A percentile compares a stretch with the other conserved stretches of the same genome.
Conservation (phyloP, 2,888 invertebrate species). For the Acronicta leporina region DNA sequence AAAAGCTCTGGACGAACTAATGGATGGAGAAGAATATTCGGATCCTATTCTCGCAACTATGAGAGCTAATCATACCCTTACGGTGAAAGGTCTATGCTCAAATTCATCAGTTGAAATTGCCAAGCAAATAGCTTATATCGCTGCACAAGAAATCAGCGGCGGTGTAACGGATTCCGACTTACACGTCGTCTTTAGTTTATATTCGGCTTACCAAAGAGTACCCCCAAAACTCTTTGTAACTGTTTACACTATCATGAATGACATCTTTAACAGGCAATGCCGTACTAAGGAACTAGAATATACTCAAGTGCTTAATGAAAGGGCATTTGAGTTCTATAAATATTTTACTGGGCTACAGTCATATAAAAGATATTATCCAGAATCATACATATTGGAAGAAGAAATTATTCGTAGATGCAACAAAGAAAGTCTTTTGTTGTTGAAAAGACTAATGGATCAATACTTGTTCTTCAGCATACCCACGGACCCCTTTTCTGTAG, state of each 20-base stretch:
- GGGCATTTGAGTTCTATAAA: conserved; percentile 56
- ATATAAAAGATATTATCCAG: conserved; percentile 72
- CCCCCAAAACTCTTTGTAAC: conserved; percentile 58
- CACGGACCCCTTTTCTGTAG: conserved; percentile 73
- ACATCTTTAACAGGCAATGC: conserved; percentile 46
- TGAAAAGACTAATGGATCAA: conserved; percentile 72
- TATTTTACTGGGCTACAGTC: conserved; percentile 48
- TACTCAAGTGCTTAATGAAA: conserved; percentile 61
- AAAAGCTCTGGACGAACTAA: conserved; percentile 66
- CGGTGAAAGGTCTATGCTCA: conserved; percentile 82
- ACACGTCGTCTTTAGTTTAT: conserved; percentile 63
- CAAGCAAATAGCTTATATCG: conserved; percentile 87
- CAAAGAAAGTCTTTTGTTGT: conserved; percentile 81
- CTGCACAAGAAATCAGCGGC: conserved; percentile 64
- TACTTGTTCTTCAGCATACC: conserved; percentile 52
- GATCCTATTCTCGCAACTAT: conserved; percentile 16
- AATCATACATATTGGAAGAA: conserved; percentile 60
- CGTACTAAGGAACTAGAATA: conserved; percentile 40
- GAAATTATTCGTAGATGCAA: conserved; percentile 67
- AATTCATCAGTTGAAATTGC: conserved; percentile 86
- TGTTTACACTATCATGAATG: conserved; percentile 62
- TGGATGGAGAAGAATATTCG: conserved; percentile 51
- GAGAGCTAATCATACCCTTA: conserved; percentile 71
- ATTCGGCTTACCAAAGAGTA: conserved; percentile 73
- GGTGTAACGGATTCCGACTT: conserved; percentile 31